Evolutionary conservation across 92 coral and sea anemone genomes (phyloP).

Genomic region (Actinostola sp.): DNA sequence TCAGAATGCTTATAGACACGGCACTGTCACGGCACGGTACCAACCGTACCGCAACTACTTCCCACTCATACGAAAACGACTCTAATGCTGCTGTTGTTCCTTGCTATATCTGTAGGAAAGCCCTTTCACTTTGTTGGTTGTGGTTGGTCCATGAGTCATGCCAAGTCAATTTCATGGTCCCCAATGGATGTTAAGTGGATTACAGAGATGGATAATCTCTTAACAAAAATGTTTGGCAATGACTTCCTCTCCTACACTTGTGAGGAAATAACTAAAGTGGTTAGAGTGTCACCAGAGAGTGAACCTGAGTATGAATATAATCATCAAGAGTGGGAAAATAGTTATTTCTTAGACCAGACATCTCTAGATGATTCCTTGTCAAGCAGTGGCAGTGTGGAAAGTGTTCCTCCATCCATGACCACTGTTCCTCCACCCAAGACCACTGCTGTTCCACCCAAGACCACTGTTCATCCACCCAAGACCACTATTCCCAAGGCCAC

Average conservation of each 20-base stretch:
- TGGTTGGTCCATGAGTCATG: slow-evolving; percentile 38
- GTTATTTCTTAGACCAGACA: neutral
- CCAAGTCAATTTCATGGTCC: slow-evolving; percentile 19
- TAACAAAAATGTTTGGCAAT: slow-evolving; percentile 23
- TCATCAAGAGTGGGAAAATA: slow-evolving; percentile 41
- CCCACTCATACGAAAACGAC: too few species aligned
- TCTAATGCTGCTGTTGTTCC: too few species aligned
- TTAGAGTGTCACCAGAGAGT: slow-evolving; percentile 34
- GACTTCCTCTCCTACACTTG: slow-evolving; percentile 36
- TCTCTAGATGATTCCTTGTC: neutral
- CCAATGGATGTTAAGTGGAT: slow-evolving; percentile 40
- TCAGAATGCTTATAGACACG: too few species aligned
- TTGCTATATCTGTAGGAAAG: neutral
- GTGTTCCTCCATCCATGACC: too few species aligned
- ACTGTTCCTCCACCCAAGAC: too few species aligned
- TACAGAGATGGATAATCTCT: slow-evolving; percentile 25
- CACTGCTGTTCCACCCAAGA: too few species aligned
- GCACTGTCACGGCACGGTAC: neutral
- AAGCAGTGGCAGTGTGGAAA: neutral
- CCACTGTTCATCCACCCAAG: too few species aligned
- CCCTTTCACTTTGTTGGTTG: slow-evolving; percentile 53
- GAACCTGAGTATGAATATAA: slow-evolving; percentile 33
- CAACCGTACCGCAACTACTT: neutral
- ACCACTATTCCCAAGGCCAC: too few species aligned
- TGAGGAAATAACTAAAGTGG: slow-evolving; percentile 14